Base-by-base conservation (phyloP, 2,888 invertebrate species). In the Raillietiella orientalis region DNA sequence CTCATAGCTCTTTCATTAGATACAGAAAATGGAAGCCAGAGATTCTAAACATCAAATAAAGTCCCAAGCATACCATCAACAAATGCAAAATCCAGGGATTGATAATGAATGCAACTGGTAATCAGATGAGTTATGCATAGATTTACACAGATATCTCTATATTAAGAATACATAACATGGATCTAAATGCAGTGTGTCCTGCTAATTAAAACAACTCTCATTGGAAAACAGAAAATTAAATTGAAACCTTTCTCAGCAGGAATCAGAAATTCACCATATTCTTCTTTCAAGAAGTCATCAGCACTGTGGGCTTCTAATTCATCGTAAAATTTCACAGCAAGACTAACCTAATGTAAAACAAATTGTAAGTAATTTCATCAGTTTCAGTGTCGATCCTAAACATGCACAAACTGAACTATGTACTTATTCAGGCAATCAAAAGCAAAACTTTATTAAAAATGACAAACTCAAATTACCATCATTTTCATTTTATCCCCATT, bases 291-390 rank as follows among this genome's bases (percentile, higher is more conserved):
- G 35, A 96, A 56, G 51, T 84, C 75, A 53, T 96, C 93, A 28
- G 90, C 90, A 33, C 93, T 93, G 55, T 96, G 79, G 47, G 84
- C 74, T 54, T 84, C 79, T 42, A 99, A 61, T 53, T 96, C 84
- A 53, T 82, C 74, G 50, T 82, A 93, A 59, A 93, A 96, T 54
- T 93, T 93, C 42, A 96, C 57, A 40, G 79, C 70, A 56, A 93
- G 93, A 60, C 90, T 93, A 50, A 79, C 70, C 87, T n/a, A n/a
- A n/a, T 87, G 48, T 32, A 57, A 55, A 25, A 34, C 29, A 32
- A 29, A 32, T 6, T 17, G n/a, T 8, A 17, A 17, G 19, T 8
- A 17, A 8, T 8, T 17, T 17, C 6, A 17, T 17, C 19, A 8
- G n/a, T 8, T n/a, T n/a, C 19, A 17, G 19, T 17, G 19, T 8